A percentile compares a stretch with the other conserved stretches of the same genome.
Evolutionary conservation across 2,113 vertebrate genomes (phyloP).

Genomic region (Struthio camelus): DNA sequence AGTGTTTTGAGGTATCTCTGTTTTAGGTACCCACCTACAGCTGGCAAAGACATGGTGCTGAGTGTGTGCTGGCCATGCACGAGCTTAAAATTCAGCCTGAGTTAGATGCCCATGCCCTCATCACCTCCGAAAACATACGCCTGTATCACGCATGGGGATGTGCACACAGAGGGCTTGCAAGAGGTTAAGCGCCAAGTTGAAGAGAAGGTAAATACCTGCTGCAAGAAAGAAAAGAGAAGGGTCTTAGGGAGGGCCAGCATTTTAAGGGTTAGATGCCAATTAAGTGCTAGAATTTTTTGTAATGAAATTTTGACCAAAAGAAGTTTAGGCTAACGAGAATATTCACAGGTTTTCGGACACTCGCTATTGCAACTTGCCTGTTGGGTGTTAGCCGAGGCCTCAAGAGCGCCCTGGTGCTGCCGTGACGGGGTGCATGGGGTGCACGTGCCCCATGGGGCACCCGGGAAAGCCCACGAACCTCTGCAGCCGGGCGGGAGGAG

Average conservation of each 20-base stretch:
- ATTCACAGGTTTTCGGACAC: not conserved
- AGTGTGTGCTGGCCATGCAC: not conserved
- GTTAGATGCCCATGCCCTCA: too few relatives aligned
- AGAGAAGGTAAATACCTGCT: not conserved
- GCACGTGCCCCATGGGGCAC: not conserved
- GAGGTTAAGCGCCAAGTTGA: not conserved
- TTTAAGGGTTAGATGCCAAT: not conserved
- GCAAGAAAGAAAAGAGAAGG: not conserved
- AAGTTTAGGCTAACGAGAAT: not conserved
- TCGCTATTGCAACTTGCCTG: not conserved
- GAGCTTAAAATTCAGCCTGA: not conserved
- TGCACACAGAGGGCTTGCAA: not conserved
- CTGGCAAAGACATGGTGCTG: not conserved
- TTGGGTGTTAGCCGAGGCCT: not conserved
- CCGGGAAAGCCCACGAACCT: not conserved
- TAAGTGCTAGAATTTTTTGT: not conserved
- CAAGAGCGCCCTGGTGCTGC: not conserved
- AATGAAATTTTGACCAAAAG: not conserved
- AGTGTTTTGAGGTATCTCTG: not conserved
- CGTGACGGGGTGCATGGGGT: too few relatives aligned
- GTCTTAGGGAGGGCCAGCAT: not conserved
- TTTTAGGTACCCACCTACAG: not conserved
- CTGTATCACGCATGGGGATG: not conserved
- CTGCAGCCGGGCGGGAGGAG: not conserved
- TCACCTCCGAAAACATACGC: not conserved